Base-by-base conservation (phyloP, 2,888 invertebrate genomes). In the Myathropa florea region DNA sequence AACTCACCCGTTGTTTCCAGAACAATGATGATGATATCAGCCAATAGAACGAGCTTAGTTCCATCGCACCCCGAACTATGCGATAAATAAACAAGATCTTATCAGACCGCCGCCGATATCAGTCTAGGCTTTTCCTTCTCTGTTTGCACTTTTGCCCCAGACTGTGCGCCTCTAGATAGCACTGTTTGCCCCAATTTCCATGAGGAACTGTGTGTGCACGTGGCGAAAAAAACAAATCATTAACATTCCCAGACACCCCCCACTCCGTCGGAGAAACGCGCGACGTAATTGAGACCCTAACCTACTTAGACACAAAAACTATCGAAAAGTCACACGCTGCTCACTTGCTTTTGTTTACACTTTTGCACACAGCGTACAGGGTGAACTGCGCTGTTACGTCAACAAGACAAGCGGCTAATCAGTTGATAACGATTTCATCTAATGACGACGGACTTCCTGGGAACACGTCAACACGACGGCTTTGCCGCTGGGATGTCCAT, bases 261-360 rank as follows among this genome's bases (percentile, higher is more conserved):
- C 28, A 28, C 28, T 28, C 3, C 2, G 6, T 28, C 28, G 28
- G n/a, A 1, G 55, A 63, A 72, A 67, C 46, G 61, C 77, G 63
- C 83, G 60, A 59, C 63, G 63, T 68, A 83, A 60, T 79, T 79
- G 24, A 60, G 83, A 75, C 64, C 73, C 70, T 79, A 79, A 79
- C 79, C 79, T 79, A 83, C 70, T 79, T 83, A 14, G 3, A 2
- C 21, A 21, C 18, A 14, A 46, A 9, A 60, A 60, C 68, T 23
- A 77, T 72, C 63, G 46, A 68, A 78, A 78, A 78, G 67, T 68
- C 68, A 67, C 55, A 71, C 36, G n/a, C 7, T 18, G 55, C 55
- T n/a, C 39, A 10, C 30, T 64, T 39, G 39, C n/a, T 26, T 59
- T 36, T 28, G 18, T 73, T 73, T 75, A 46, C 46, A 26, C 57